Conservation (phyloP, 37 sponge, comb jelly and placozoan genomes). For the Haliclona indistincta region DNA sequence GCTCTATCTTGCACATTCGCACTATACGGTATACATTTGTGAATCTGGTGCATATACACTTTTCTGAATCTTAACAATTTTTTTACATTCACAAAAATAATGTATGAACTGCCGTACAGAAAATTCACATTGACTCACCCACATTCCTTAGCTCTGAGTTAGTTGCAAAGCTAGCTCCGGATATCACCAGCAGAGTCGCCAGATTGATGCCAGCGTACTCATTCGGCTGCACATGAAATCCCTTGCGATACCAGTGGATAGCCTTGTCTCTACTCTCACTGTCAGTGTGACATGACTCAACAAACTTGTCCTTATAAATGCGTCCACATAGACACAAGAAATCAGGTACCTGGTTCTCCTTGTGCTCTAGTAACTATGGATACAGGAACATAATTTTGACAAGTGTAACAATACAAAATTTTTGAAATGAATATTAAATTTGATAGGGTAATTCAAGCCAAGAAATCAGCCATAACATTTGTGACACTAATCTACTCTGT, state of each 20-base stretch:
- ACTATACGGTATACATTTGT: too few species aligned
- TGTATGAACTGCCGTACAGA: too few species aligned
- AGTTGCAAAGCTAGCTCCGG: constrained; percentile 55
- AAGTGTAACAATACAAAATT: not conserved
- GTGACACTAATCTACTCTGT: too few species aligned
- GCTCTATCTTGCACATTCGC: too few species aligned
- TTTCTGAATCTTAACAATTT: not conserved
- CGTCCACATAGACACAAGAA: constrained; percentile 86
- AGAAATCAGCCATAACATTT: too few species aligned
- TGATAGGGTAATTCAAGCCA: too few species aligned
- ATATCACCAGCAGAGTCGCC: constrained; percentile 80
- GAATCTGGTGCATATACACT: too few species aligned
- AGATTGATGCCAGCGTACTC: constrained; percentile 89
- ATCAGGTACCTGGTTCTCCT: constrained; percentile 89
- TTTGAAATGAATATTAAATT: not conserved
- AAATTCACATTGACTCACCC: too few species aligned
- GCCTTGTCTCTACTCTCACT: constrained; percentile 55
- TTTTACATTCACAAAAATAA: not conserved
- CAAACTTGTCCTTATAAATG: constrained; percentile 92
- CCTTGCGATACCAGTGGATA: constrained; percentile 83
- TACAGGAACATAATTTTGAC: not conserved
- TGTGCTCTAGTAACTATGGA: constrained; percentile 52
- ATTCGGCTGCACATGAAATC: constrained; percentile 83
- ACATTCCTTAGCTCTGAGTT: constrained; percentile 52
- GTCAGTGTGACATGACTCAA: constrained; percentile 66